These are phyloP conservation scores for Watsonalla cultraria DNA, from an alignment of 2,888 invertebrate species.

Conservation along the genomic window DNA sequence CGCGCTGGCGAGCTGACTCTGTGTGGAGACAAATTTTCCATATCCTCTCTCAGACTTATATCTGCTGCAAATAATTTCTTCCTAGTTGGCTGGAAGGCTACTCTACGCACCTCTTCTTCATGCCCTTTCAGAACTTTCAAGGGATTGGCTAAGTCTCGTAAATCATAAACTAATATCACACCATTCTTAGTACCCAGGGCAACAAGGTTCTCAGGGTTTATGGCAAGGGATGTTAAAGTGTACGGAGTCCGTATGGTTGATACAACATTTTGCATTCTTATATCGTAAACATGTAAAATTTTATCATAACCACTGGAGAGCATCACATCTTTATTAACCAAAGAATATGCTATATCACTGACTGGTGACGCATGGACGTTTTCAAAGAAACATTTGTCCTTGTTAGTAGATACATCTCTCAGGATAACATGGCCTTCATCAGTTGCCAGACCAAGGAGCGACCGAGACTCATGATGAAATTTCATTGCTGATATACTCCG, in stretches of 20 bases:
- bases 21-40: conserved; percentile 38
- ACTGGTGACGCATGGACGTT: conserved; percentile 78
- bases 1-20: conserved; percentile 43
- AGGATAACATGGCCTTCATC: conserved; percentile 71
- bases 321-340: conserved; percentile 75
- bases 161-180: conserved; percentile 73
- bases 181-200: conserved; percentile 78
- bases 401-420: conserved; percentile 64
- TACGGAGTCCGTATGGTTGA: conserved; percentile 58
- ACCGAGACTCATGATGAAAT: conserved; percentile 68
- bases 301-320: conserved; percentile 78
- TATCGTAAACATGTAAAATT: conserved; percentile 77
- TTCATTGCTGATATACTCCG: conserved; percentile 69
- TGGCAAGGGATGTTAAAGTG: conserved; percentile 58
- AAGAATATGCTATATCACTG: conserved; percentile 77
- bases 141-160: conserved; percentile 70
- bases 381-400: conserved; percentile 67
- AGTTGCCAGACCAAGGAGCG: conserved; percentile 68
- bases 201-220: conserved; percentile 69
- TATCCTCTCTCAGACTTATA: conserved; percentile 63
- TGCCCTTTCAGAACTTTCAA: conserved; percentile 70
- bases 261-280: conserved; percentile 67
- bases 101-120: conserved; percentile 63
- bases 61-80: conserved; percentile 53
- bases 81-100: conserved; percentile 65